Conservation (phyloP, 2,797 vertebrate species). For the Coregonus sp. region DNA sequence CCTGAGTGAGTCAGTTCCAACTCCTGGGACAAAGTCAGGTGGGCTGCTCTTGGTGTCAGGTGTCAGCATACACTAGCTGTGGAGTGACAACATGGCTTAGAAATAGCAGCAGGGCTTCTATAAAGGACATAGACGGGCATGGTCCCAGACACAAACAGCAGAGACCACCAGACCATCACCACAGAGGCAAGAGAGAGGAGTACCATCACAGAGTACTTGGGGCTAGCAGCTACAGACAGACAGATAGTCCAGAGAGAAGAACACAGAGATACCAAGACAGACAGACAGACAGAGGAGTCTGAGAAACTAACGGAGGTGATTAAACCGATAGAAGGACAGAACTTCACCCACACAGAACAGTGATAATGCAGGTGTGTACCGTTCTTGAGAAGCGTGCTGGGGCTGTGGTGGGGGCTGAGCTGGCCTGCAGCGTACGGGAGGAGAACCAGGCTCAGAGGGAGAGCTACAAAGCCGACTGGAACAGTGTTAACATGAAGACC, state of each 20-base stretch:
- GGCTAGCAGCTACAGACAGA: constrained; percentile 18
- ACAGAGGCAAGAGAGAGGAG: constrained; percentile 13
- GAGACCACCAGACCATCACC: constrained; percentile 4
- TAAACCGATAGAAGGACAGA: neutral
- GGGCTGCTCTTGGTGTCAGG: constrained; percentile 55
- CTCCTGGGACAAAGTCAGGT: constrained; percentile 50
- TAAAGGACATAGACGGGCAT: constrained; percentile 63
- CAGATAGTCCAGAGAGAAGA: neutral
- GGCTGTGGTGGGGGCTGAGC: constrained; percentile 73
- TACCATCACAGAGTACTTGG: constrained; percentile 29
- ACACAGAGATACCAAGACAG: constrained; percentile 6
- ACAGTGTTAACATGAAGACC: constrained; percentile 80
- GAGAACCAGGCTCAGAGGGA: constrained; percentile 78
- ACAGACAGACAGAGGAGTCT: constrained; percentile 3
- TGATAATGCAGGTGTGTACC: constrained; percentile 70
- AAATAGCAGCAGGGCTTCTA: constrained; percentile 76
- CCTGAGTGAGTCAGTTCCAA: constrained; percentile 37
- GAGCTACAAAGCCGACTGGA: constrained; percentile 88
- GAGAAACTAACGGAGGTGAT: neutral
- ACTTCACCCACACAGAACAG: constrained; percentile 1
- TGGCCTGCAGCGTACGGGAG: constrained; percentile 78
- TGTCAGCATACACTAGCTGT: constrained; percentile 67
- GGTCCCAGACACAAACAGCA: constrained; percentile 20
- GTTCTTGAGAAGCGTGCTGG: constrained; percentile 70
- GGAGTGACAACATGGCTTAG: constrained; percentile 73